These are phyloP conservation scores for Drosophila pallidifrons DNA, from an alignment of 1,140 invertebrate species.

Conservation along the genomic window DNA sequence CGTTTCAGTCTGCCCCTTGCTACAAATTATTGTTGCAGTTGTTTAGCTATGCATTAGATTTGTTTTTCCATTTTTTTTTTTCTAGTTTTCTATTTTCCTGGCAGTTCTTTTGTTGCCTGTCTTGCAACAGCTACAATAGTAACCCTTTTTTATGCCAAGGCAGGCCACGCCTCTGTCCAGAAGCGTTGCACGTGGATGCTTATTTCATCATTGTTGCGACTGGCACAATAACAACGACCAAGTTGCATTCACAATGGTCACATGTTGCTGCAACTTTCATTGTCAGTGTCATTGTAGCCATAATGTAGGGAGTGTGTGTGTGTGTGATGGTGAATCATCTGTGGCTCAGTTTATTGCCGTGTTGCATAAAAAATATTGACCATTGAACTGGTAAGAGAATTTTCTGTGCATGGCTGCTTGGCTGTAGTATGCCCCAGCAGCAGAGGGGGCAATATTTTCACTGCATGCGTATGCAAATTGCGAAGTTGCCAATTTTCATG, in stretches of 20 bases:
- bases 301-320: constrained; percentile 38
- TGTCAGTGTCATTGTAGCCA: constrained; percentile 78
- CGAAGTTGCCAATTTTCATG: constrained; percentile 28
- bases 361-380: constrained; percentile 71
- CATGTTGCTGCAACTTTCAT: constrained; percentile 68
- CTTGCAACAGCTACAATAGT: constrained; percentile 2
- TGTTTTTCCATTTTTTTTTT: constrained; percentile 37
- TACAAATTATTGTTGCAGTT: constrained; percentile 33
- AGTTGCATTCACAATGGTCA: constrained; percentile 58
- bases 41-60: constrained; percentile 78
- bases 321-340: constrained; percentile 43
- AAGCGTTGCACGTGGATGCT: constrained; percentile 31
- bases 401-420: constrained; percentile 32
- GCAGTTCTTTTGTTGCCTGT: constrained; percentile 34
- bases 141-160: neutral
- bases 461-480: constrained; percentile 11
- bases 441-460: neutral
- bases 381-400: constrained; percentile 67
- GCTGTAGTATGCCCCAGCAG: constrained; percentile 20
- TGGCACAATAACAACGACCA: constrained; percentile 57
- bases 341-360: constrained; percentile 53
- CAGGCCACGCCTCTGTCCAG: constrained; percentile 11
- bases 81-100: constrained; percentile 32
- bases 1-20: neutral
- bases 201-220: constrained; percentile 65